phyloP scores from a whole-genome alignment of 2,888 invertebrate species.

The Synergus japonicus region DNA sequence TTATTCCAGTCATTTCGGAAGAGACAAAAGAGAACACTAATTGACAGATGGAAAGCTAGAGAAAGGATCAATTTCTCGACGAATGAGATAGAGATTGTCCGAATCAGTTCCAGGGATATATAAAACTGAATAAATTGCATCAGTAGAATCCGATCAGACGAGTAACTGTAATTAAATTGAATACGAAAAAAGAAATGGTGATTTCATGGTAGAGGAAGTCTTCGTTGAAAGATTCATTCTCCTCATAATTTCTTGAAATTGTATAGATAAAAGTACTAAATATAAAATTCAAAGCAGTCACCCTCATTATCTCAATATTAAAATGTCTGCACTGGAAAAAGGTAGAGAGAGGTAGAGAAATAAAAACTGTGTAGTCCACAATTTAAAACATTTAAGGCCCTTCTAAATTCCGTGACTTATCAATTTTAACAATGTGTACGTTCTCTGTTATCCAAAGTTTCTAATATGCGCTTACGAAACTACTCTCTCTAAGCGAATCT shows the following conservation, averaged over 20 bases:
- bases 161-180: background rate
- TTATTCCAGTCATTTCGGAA: background rate
- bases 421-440: background rate
- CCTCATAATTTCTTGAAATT: no score
- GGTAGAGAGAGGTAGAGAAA: no score
- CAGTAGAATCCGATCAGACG: background rate
- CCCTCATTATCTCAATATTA: no score
- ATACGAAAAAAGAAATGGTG: background rate
- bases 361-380: no score
- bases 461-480: background rate
- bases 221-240: background rate
- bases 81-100: background rate
- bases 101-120: background rate
- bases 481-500: background rate
- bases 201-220: background rate
- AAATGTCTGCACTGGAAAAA: no score
- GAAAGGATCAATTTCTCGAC: background rate
- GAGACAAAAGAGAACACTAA: constrained; percentile 1
- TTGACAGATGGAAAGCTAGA: background rate
- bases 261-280: no score
- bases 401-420: no score
- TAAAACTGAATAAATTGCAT: background rate
- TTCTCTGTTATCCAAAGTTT: background rate
- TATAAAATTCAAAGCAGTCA: no score
- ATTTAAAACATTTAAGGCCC: no score